Conservation (phyloP, 2,888 invertebrate species). For the Cataglyphis livida region DNA sequence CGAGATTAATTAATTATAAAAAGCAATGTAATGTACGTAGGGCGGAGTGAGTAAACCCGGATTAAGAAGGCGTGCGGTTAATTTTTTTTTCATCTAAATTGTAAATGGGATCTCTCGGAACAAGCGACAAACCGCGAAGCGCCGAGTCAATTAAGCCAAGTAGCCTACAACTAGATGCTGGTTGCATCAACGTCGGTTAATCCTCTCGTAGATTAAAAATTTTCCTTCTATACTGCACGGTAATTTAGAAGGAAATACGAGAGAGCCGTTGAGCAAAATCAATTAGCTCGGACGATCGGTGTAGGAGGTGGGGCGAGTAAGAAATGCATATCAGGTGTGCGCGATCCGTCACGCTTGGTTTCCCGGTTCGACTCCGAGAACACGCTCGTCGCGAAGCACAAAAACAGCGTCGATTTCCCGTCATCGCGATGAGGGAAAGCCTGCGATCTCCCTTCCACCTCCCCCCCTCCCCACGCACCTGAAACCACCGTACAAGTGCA, state of each 20-base stretch:
- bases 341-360: constrained; percentile 52
- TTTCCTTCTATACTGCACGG: not conserved
- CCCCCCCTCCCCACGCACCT: not conserved
- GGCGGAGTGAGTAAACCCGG: not conserved
- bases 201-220: not conserved
- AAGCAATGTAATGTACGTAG: not conserved
- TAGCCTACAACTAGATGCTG: not conserved
- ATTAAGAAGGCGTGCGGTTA: not conserved
- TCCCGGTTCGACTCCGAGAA: constrained; percentile 30
- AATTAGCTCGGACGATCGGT: constrained; percentile 22
- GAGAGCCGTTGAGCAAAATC: constrained; percentile 1
- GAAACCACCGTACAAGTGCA: constrained; percentile 50
- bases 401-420: constrained; percentile 50
- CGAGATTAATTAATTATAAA: not conserved
- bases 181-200: not conserved
- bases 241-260: not conserved
- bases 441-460: not conserved
- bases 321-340: constrained; percentile 53
- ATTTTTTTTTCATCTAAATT: not conserved
- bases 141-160: not conserved
- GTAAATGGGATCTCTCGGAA: not conserved
- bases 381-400: constrained; percentile 38
- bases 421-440: constrained; percentile 26
- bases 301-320: not conserved
- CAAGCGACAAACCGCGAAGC: not conserved